Conservation (phyloP, 2,113 vertebrate genomes). For the Furnarius figulus region DNA sequence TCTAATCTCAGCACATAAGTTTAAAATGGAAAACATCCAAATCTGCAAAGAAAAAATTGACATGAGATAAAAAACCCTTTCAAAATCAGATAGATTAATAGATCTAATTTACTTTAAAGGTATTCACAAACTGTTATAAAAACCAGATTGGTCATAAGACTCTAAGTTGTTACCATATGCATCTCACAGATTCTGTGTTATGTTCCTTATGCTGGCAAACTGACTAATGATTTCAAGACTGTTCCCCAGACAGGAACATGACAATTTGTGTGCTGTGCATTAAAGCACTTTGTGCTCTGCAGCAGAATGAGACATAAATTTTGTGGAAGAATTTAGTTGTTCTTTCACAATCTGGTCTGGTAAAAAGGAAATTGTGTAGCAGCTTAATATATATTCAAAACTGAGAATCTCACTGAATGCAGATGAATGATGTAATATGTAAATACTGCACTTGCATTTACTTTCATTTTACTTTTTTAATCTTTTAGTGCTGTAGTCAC, state of each 20-base stretch:
- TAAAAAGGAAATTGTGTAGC: background rate
- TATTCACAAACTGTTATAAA: slow-evolving; percentile 31
- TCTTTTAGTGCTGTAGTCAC: background rate
- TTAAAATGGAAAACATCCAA: slow-evolving; percentile 2
- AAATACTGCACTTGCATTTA: background rate
- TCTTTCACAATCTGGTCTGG: slow-evolving; percentile 1
- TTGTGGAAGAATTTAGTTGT: slow-evolving; percentile 1
- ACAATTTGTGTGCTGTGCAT: slow-evolving; percentile 11
- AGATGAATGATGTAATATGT: background rate
- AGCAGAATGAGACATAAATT: slow-evolving; percentile 20
- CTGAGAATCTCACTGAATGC: background rate
- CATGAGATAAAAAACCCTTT: background rate
- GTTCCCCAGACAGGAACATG: slow-evolving; percentile 25
- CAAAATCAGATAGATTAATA: slow-evolving; percentile 30
- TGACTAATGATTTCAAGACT: slow-evolving; percentile 22
- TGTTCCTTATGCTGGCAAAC: slow-evolving; percentile 37
- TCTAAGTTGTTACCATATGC: slow-evolving; percentile 41
- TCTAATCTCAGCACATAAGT: background rate
- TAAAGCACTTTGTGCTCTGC: background rate
- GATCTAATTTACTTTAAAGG: slow-evolving; percentile 26
- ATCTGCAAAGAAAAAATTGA: background rate
- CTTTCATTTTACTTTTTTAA: background rate
- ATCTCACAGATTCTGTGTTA: slow-evolving; percentile 24
- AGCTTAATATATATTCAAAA: slow-evolving; percentile 13
- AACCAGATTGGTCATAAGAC: slow-evolving; percentile 9